Evolutionary conservation across 2,888 invertebrate species (phyloP).

Genomic region (Drosophila neoperkinsi): DNA sequence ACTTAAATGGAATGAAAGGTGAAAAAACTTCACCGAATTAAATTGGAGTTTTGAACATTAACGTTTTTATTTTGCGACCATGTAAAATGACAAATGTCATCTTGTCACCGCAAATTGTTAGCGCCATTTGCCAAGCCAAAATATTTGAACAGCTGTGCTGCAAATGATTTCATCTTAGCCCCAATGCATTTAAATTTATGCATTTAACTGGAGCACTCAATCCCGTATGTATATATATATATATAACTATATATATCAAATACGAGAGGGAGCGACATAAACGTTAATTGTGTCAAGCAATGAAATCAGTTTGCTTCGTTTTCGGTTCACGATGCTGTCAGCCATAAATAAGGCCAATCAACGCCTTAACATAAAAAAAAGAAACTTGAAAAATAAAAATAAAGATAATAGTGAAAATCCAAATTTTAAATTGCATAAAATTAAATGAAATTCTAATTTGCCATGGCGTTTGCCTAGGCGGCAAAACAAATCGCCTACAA

Average conservation of each 20-base stretch:
- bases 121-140: conserved; percentile 52
- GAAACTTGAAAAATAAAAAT: conserved; percentile 13
- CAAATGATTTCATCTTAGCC: conserved; percentile 43
- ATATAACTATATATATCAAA: not conserved
- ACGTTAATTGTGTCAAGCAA: conserved; percentile 65
- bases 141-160: conserved; percentile 59
- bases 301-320: conserved; percentile 59
- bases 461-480: conserved; percentile 52
- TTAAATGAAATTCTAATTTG: conserved; percentile 76
- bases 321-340: conserved; percentile 52
- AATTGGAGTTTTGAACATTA: not conserved
- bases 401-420: conserved; percentile 34
- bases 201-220: conserved; percentile 51
- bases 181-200: conserved; percentile 62
- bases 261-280: conserved; percentile 1
- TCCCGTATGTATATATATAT: not conserved
- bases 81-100: conserved; percentile 17
- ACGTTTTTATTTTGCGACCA: not conserved
- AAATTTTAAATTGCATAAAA: conserved; percentile 75
- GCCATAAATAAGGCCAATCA: conserved; percentile 63
- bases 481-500: conserved; percentile 69
- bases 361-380: conserved; percentile 61
- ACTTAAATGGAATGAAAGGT: conserved; percentile 11
- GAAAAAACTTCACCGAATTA: not conserved
- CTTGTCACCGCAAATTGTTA: conserved; percentile 32